Base-by-base conservation (phyloP, 2,113 vertebrate genomes). In the Arothron firmamentum region DNA sequence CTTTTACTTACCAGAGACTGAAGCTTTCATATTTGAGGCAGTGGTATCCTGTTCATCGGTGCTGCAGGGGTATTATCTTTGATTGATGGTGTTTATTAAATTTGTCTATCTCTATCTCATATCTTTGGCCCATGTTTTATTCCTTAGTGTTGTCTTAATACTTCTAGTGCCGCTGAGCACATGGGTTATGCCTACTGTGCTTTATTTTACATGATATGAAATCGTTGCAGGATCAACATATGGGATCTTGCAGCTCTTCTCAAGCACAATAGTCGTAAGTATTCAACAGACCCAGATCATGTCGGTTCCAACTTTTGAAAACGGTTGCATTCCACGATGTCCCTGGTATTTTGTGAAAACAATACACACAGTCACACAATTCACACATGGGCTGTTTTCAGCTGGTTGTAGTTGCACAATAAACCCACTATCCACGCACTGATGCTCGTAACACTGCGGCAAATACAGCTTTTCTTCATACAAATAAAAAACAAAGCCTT, bases 251-350 rank as follows among this genome's bases (percentile, higher is more conserved):
- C 96, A 99, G 69, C 88, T 99, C 1, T 96, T 98, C 89, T 98
- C 95, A 47, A 97, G 97, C 80, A 94, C 94, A 0, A 13, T 97
- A 75, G 93, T 98, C 87, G 97, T 99, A 89, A 96, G 96, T 93
- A 88, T 66, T 56, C 34, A 28, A 28, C 25, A 28, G 8, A 65
- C 56, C 70, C 43, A 45, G 43, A 45, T 15, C 12, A 16, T 41
- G 21, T 54, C 34, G 38, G n/a, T 56, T 66, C 38, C 64, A 20
- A 43, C 16, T 6, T 18, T 13, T 58, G 49, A 52, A 48, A 69
- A 34, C 61, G 38, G 67, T 42, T 50, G 67, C 68, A 74, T 77
- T 76, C 72, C 51, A 58, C 49, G 67, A 59, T 14, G 42, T 75
- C 49, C 38, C 19, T 62, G 74, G 78, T 48, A 81, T 82, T 76